Conservation (phyloP, 2,888 invertebrate genomes). For the Seladonia tumulorum region DNA sequence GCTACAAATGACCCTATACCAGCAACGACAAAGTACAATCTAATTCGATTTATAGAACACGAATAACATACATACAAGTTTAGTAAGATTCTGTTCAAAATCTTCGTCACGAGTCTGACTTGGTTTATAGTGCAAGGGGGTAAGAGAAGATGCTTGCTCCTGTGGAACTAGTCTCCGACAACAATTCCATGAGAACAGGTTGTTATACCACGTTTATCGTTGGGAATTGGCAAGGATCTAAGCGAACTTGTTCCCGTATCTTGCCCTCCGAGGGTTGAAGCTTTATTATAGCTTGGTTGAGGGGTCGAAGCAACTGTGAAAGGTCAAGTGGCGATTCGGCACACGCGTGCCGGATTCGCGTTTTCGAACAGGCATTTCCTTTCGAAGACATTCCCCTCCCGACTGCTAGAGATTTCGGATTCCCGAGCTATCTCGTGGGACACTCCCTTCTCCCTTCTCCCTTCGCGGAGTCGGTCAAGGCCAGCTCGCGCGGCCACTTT, state of each 20-base stretch:
- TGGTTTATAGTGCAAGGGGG: no score
- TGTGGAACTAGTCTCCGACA: no score
- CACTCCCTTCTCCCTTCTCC: neutral
- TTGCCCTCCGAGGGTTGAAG: neutral
- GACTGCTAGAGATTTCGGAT: slow-evolving; percentile 27
- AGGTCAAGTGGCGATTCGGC: slow-evolving; percentile 59
- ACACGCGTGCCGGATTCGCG: neutral
- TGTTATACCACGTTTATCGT: no score
- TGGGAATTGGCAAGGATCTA: neutral
- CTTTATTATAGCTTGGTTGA: neutral
- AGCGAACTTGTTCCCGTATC: neutral
- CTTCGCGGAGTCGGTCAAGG: slow-evolving; percentile 39
- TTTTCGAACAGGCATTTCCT: neutral
- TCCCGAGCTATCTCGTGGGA: neutral
- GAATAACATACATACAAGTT: no score
- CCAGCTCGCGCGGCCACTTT: neutral
- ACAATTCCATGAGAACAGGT: no score
- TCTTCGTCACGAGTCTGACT: no score
- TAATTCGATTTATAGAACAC: no score
- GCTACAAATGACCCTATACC: no score
- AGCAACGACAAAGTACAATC: no score
- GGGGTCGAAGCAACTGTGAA: slow-evolving; percentile 31
- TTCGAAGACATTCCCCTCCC: neutral
- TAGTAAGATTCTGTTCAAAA: no score
- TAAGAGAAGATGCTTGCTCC: no score